Evolutionary conservation across 2,888 invertebrate species (phyloP), one percentile per base, ranked within the genome.

Genomic region (Drosophila gaucha): DNA sequence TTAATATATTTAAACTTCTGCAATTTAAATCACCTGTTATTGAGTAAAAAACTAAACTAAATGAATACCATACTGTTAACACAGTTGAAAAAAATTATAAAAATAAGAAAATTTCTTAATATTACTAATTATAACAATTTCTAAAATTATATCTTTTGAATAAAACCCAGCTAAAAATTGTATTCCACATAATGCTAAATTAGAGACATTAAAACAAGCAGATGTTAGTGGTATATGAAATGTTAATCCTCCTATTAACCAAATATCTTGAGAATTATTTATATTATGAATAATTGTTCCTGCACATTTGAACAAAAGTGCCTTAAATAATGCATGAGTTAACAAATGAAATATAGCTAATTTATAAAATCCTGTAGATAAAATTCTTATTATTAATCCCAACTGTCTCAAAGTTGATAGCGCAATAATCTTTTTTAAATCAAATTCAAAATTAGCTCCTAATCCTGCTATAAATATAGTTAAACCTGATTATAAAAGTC

Each of bases 391-490:
- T 93, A 96, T 95, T 89, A 96, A 93, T 0, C 95, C 95, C 89
- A 96, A 92, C 89, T 96, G 96, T 1, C 95, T 95, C 91, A 96
- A 93, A 74, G 95, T 95, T 1, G 95, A 95, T 88, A 95, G 92
- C 88, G 95, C 95, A 94, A 96, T 95, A 94, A 95, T 94, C 92
- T 95, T 96, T 91, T 96, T 96, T 89, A 95, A 92, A 92, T 95
- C 95, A 80, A 92, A 93, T 67, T 94, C 94, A 93, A 93, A 94
- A 93, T 93, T 94, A 77, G 94, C 94, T 0, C 93, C 92, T n/a
- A n/a, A n/a, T n/a, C n/a, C n/a, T n/a, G n/a, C n/a, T n/a, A n/a
- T n/a, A n/a, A n/a, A n/a, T 86, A 94, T 94, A 0, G 94, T 94
- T 90, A 94, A 91, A 0, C 92, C 90, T 51, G 92, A 92, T 86